These are phyloP conservation scores for Lepeophtheirus salmonis DNA, from an alignment of 1,140 invertebrate species.

Conservation along the genomic window DNA sequence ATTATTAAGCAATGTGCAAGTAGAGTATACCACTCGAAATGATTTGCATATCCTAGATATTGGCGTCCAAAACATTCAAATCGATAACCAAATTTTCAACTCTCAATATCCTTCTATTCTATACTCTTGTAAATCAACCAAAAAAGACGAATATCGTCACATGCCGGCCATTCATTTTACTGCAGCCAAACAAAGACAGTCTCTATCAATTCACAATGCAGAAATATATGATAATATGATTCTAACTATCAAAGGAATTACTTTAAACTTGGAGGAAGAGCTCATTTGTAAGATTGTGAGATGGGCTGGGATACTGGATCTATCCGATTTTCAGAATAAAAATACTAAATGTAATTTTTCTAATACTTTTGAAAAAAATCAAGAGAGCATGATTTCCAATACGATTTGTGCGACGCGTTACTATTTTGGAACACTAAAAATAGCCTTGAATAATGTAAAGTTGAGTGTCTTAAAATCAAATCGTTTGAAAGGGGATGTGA, in stretches of 20 bases:
- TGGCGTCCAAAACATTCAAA: conserved; percentile 56
- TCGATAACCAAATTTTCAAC: conserved; percentile 72
- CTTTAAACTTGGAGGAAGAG: conserved; percentile 64
- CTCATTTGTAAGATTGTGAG: conserved; percentile 63
- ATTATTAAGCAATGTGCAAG: conserved; percentile 46
- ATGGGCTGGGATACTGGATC: conserved; percentile 35
- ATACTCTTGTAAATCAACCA: conserved; percentile 39
- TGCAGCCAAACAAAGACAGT: conserved; percentile 20
- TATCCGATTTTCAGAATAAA: conserved; percentile 36
- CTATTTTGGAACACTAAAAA: conserved; percentile 69
- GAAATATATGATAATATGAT: conserved; percentile 48
- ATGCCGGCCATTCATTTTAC: conserved; percentile 31
- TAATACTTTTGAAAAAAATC: conserved; percentile 34
- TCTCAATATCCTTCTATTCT: conserved; percentile 61
- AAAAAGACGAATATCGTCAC: conserved; percentile 27
- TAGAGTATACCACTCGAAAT: conserved; percentile 40
- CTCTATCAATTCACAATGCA: conserved; percentile 1
- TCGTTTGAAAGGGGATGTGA: conserved; percentile 51
- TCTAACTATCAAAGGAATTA: conserved; percentile 58
- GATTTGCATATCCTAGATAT: conserved; percentile 43
- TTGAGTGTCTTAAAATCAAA: conserved; percentile 66
- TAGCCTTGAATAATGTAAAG: conserved; percentile 54
- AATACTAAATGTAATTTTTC: conserved; percentile 31
- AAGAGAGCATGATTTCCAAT: conserved; percentile 52
- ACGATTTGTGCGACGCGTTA: conserved; percentile 59